phyloP scores from a whole-genome alignment of 2,113 vertebrate species.

The Speoplatyrhinus poulsoni region DNA sequence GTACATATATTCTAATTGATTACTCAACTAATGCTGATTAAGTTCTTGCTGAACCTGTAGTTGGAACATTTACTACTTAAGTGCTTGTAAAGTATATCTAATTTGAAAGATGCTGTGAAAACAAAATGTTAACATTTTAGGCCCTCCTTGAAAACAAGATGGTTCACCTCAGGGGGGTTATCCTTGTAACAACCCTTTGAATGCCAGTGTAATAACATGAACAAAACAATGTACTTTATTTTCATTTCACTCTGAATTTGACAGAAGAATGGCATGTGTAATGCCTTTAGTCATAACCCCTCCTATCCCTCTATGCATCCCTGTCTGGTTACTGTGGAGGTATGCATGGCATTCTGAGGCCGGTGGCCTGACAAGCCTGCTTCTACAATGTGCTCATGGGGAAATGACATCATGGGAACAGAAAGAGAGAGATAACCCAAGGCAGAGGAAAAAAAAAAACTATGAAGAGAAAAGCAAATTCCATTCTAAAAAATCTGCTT shows the following conservation, averaged over 20 bases:
- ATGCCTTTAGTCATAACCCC: not conserved
- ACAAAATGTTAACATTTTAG: too few relatives aligned
- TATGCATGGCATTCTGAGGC: slow-evolving; percentile 30
- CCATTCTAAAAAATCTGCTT: not conserved
- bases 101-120: too few relatives aligned
- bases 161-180: not conserved
- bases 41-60: too few relatives aligned
- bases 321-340: not conserved
- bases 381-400: slow-evolving; percentile 24
- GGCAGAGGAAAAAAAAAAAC: not conserved
- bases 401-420: slow-evolving; percentile 43
- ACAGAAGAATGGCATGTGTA: not conserved
- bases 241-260: not conserved
- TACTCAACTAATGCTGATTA: too few relatives aligned
- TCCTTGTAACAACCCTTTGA: not conserved
- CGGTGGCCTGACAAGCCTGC: slow-evolving; percentile 19
- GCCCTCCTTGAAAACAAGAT: too few relatives aligned
- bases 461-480: not conserved
- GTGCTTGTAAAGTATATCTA: too few relatives aligned
- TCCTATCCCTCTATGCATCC: not conserved
- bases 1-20: too few relatives aligned
- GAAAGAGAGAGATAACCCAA: not conserved
- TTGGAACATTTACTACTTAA: too few relatives aligned
- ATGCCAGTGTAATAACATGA: not conserved
- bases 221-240: not conserved